Evolutionary conservation across 2,888 invertebrate genomes (phyloP).

Genomic region (Rugalucina vietnamica): DNA sequence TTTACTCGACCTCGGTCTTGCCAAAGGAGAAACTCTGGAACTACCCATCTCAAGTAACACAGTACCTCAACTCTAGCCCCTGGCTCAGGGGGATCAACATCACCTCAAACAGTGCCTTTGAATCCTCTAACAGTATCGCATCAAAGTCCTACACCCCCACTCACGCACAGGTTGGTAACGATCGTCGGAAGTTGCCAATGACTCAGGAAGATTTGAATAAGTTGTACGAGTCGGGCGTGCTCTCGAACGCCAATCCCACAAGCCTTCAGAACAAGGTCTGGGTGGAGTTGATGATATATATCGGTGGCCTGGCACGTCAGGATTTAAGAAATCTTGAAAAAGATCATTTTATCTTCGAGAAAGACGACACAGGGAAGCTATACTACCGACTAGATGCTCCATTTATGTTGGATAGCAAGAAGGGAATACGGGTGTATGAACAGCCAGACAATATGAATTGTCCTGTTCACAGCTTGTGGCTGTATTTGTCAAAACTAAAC

Average conservation of each 20-base stretch:
- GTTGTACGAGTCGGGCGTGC: constrained; percentile 44
- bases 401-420: constrained; percentile 40
- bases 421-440: constrained; percentile 51
- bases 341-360: constrained; percentile 48
- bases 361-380: constrained; percentile 38
- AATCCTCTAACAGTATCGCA: constrained; percentile 36
- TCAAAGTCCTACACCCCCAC: background rate
- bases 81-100: constrained; percentile 46
- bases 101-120: constrained; percentile 33
- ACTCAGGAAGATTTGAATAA: constrained; percentile 42
- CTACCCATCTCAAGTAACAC: constrained; percentile 41
- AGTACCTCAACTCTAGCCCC: constrained; percentile 41
- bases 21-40: constrained; percentile 12
- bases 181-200: constrained; percentile 37
- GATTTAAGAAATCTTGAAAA: constrained; percentile 51
- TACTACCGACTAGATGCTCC: constrained; percentile 50
- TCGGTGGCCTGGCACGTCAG: constrained; percentile 57
- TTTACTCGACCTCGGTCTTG: constrained; percentile 17
- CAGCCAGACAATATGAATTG: constrained; percentile 54
- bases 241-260: constrained; percentile 38
- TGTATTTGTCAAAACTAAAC: constrained; percentile 53
- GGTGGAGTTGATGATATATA: constrained; percentile 58
- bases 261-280: constrained; percentile 61
- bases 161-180: background rate
- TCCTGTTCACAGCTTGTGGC: constrained; percentile 50